Evolutionary conservation across 2,888 invertebrate species (phyloP).

Genomic region (Silvanus unidentatus): DNA sequence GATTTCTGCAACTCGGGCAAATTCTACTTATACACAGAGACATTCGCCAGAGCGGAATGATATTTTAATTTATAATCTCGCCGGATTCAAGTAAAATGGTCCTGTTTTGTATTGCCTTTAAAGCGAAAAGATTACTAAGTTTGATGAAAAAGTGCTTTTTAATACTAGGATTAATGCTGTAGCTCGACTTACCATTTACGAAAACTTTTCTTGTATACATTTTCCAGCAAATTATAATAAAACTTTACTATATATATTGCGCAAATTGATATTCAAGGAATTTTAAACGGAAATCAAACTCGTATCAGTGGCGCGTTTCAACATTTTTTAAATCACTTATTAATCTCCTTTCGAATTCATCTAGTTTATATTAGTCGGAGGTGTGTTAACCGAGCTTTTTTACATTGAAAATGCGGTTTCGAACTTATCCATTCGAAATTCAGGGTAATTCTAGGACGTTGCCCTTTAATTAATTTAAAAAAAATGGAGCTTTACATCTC

Average conservation of each 20-base stretch:
- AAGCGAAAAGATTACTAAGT: slow-evolving; percentile 7
- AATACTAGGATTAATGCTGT: slow-evolving; percentile 7
- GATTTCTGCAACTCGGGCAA: slow-evolving; percentile 5
- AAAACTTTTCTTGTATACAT: neutral
- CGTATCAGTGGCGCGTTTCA: too few species aligned
- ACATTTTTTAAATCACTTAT: too few species aligned
- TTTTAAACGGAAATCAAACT: too few species aligned
- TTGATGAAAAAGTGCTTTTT: slow-evolving; percentile 7
- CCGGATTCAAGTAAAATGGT: slow-evolving; percentile 13
- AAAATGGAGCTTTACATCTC: too few species aligned
- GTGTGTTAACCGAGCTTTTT: too few species aligned
- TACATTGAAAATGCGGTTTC: too few species aligned
- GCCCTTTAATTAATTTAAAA: too few species aligned
- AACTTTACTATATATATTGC: neutral
- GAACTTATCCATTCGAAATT: too few species aligned
- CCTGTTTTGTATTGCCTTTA: slow-evolving; percentile 8
- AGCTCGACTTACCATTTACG: slow-evolving; percentile 6
- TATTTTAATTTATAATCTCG: slow-evolving; percentile 19
- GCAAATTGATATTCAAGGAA: too few species aligned
- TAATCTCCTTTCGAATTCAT: too few species aligned
- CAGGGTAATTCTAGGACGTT: too few species aligned
- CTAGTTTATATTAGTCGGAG: too few species aligned
- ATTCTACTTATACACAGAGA: slow-evolving; percentile 5
- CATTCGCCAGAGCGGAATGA: slow-evolving; percentile 6
- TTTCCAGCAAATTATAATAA: slow-evolving; percentile 2